A percentile compares a stretch with the other conserved stretches of the same genome.
Conservation (phyloP, 2,113 vertebrate species). For the Pseudolaguvia tuberculata region DNA sequence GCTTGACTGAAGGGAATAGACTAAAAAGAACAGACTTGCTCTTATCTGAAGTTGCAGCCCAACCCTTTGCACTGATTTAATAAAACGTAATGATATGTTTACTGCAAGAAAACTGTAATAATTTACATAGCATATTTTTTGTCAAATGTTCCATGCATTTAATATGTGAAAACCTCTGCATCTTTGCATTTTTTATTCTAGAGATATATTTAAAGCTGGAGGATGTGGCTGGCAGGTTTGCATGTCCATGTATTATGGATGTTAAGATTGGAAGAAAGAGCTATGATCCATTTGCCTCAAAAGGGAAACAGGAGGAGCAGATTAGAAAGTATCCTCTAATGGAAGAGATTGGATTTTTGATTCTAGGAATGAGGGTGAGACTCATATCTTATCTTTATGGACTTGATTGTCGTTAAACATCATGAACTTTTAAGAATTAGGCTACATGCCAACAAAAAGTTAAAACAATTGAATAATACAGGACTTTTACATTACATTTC, state of each 20-base stretch:
- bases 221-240: slow-evolving; percentile 42
- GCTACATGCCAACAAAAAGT: too few relatives aligned
- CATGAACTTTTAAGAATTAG: too few relatives aligned
- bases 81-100: too few relatives aligned
- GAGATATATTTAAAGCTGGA: slow-evolving; percentile 47
- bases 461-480: not conserved
- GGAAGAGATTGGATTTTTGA: slow-evolving; percentile 47
- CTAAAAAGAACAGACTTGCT: slow-evolving; percentile 13
- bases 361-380: slow-evolving; percentile 50
- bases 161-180: not conserved
- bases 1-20: not conserved
- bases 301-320: slow-evolving; percentile 42
- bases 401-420: not conserved
- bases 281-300: slow-evolving; percentile 43
- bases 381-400: not conserved
- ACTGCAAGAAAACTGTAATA: not conserved
- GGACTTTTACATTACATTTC: not conserved
- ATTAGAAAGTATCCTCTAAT: slow-evolving; percentile 48
- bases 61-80: not conserved
- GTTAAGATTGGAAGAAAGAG: slow-evolving; percentile 47
- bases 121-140: not conserved
- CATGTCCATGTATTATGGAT: slow-evolving; percentile 44
- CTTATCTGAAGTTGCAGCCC: slow-evolving; percentile 22
- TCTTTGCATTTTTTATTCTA: not conserved
- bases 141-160: not conserved